These are phyloP conservation scores for Gila orcuttii DNA, from an alignment of 2,113 vertebrate species.

Conservation along the genomic window DNA sequence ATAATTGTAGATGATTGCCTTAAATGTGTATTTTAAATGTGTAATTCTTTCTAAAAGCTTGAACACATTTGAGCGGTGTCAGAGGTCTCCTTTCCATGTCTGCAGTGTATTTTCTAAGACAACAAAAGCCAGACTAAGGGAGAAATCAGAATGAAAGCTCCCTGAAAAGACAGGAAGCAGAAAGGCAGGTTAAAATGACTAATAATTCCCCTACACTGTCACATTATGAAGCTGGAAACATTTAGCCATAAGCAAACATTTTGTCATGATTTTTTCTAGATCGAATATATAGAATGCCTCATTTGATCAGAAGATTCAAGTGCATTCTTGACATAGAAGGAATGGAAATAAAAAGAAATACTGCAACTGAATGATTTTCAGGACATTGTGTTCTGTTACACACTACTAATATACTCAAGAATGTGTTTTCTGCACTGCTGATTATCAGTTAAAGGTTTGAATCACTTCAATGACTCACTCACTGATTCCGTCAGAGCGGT, in stretches of 20 bases:
- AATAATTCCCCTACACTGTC: not conserved
- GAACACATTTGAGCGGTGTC: conserved; percentile 66
- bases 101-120: conserved; percentile 62
- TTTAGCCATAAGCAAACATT: not conserved
- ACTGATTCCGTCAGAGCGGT: not conserved
- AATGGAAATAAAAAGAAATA: not conserved
- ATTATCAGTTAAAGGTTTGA: not conserved
- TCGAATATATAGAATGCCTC: not conserved
- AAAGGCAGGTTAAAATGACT: not conserved
- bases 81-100: conserved; percentile 54
- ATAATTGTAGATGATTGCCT: conserved; percentile 72
- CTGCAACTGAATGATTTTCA: not conserved
- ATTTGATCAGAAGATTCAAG: not conserved
- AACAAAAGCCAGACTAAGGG: conserved; percentile 62
- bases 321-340: not conserved
- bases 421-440: not conserved
- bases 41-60: conserved; percentile 64
- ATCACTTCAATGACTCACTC: not conserved
- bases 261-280: not conserved
- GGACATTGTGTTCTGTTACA: not conserved
- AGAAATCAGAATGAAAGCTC: conserved; percentile 61
- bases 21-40: conserved; percentile 56
- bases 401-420: not conserved
- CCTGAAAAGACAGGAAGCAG: conserved; percentile 57
- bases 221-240: conserved; percentile 7